Evolutionary conservation across 2,113 vertebrate species (phyloP), one percentile per base, ranked within the genome.

Genomic region (Phalacrocorax brasilianus): DNA sequence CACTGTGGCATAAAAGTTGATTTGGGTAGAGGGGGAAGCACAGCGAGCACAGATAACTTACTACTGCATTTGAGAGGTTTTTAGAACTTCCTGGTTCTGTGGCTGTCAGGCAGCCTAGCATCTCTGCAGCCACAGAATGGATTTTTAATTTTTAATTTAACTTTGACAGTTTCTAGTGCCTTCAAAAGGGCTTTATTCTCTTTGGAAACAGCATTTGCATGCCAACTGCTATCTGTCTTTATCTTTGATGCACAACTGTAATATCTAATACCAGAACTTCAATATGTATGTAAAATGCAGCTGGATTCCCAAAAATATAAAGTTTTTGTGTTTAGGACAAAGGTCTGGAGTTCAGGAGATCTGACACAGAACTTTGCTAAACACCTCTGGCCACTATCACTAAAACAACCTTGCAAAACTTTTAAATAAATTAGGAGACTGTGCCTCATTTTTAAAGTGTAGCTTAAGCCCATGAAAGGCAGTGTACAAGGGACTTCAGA

Each of bases 111-210:
- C 85, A 93, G 61, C 58, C 79, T 88, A 30, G 71, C 44, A 74
- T 73, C 89, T 96, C 94, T 93, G 74, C 76, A 95, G 91, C 85
- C 86, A 81, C 50, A 86, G 78, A 87, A 83, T 56, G 81, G 89
- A 92, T 85, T 89, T 89, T 96, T 92, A 88, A 92, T 91, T 96
- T 97, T 94, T 96, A 96, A 95, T 97, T 91, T 72, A 50, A 84
- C 63, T 78, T 89, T 95, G 93, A 91, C 94, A 95, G 93, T 91
- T 78, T 91, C 89, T 79, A 23, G 78, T 74, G 86, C 85, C 81
- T 97, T 97, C 97, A 97, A 96, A 97, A 96, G 83, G 47, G 63
- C 70, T 95, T 95, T 95, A 76, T 92, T 96, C 97, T 95, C 91
- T 94, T 94, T 83, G 65, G 95, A 94, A 89, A 59, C 24, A 68